phyloP scores from a whole-genome alignment of 2,888 invertebrate genomes.

The Bimastos eiseni region DNA sequence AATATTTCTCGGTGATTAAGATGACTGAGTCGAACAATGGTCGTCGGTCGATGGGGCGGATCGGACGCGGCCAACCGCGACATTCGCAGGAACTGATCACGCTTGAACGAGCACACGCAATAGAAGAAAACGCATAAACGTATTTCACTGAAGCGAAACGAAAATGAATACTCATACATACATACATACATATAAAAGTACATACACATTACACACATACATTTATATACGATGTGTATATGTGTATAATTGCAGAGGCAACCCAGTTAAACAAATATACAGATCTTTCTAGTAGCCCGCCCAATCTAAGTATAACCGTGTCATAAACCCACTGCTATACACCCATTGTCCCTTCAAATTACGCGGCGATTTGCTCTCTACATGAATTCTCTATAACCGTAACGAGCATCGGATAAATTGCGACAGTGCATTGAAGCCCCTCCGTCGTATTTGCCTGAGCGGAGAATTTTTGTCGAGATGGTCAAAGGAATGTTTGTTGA shows the following conservation, averaged over 20 bases:
- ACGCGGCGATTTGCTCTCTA: background rate
- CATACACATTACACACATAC: too few relatives aligned
- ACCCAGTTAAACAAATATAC: background rate
- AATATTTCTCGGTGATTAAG: slow-evolving; percentile 27
- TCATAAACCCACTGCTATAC: background rate
- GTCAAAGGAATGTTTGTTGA: background rate
- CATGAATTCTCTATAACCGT: background rate
- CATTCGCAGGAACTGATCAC: slow-evolving; percentile 15
- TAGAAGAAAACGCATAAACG: background rate
- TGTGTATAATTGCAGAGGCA: background rate
- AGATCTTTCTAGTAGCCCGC: background rate
- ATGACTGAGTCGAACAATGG: background rate
- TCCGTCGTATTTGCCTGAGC: background rate
- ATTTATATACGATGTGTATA: background rate
- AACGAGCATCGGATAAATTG: background rate
- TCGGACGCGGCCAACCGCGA: slow-evolving; percentile 1
- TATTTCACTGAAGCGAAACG: background rate
- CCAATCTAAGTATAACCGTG: background rate
- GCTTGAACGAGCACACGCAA: background rate
- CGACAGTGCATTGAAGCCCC: background rate
- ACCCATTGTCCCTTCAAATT: background rate
- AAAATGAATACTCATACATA: background rate
- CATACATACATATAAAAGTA: background rate
- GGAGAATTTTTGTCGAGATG: background rate
- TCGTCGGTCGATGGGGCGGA: background rate